phyloP scores from a whole-genome alignment of 2,797 vertebrate genomes.

The Tympanoctomys barrerae region DNA sequence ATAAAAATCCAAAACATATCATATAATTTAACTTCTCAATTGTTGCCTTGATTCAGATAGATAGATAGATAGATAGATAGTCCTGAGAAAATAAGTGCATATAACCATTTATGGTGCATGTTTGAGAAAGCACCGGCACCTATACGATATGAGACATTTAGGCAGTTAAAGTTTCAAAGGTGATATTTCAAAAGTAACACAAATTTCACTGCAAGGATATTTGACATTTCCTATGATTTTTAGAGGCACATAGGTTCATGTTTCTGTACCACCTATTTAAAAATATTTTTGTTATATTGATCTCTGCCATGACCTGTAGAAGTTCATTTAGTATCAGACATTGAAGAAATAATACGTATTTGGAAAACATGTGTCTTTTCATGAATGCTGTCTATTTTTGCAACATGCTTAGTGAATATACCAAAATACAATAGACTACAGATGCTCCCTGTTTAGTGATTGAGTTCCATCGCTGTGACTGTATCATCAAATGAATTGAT shows the following conservation, averaged over 20 bases:
- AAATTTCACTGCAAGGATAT: slow-evolving; percentile 50
- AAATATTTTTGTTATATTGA: slow-evolving; percentile 52
- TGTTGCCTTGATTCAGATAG: not conserved
- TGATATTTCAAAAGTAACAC: not conserved
- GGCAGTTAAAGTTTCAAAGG: not conserved
- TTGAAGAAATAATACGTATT: not conserved
- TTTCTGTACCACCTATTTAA: slow-evolving; percentile 22
- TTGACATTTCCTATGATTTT: slow-evolving; percentile 56
- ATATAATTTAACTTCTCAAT: not conserved
- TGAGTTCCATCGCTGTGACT: not conserved
- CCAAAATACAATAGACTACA: not conserved
- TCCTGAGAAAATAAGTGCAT: not conserved
- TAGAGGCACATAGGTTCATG: slow-evolving; percentile 33
- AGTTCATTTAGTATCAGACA: not conserved
- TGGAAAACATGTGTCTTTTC: not conserved
- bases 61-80: too few relatives aligned
- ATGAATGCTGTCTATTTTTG: not conserved
- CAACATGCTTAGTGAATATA: not conserved
- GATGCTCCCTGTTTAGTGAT: not conserved
- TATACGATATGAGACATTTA: not conserved
- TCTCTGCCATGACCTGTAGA: not conserved
- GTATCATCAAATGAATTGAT: not conserved
- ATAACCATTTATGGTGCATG: not conserved
- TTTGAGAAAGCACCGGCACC: not conserved
- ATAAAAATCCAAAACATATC: not conserved